These are phyloP conservation scores for Nomada fabriciana DNA, from an alignment of 2,888 invertebrate genomes.

Conservation along the genomic window DNA sequence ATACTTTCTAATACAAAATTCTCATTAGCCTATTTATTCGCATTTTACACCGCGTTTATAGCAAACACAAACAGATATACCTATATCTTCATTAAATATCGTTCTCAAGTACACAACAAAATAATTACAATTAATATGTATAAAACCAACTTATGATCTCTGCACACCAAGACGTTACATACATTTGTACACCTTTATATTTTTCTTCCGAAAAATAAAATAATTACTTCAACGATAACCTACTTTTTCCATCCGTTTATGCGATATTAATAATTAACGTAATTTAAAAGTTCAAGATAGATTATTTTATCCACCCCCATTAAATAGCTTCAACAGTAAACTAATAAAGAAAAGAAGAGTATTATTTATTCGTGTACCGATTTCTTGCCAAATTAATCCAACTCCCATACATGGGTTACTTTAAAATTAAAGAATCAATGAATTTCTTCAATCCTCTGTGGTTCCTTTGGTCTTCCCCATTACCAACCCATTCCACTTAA, in stretches of 20 bases:
- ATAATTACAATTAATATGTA: neutral
- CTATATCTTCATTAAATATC: conserved; percentile 7
- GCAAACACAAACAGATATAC: neutral
- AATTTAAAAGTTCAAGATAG: neutral
- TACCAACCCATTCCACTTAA: no score
- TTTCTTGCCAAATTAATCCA: no score
- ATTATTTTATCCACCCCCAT: no score
- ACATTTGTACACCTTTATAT: conserved; percentile 63
- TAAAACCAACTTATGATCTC: conserved; percentile 29
- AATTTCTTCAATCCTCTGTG: no score
- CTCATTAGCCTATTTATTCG: neutral
- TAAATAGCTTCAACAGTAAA: no score
- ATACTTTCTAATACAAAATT: conserved; percentile 37
- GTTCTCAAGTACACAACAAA: neutral
- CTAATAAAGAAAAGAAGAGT: no score
- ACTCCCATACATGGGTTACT: no score
- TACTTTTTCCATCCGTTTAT: neutral
- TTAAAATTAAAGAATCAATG: no score
- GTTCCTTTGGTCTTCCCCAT: no score
- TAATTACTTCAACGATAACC: neutral
- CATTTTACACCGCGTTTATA: neutral
- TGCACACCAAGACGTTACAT: conserved; percentile 54
- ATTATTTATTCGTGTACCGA: no score
- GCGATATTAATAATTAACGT: neutral
- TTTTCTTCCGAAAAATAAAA: conserved; percentile 59